Evolutionary conservation across 1,140 invertebrate genomes (phyloP).

Genomic region (Sarcophaga peregrina): DNA sequence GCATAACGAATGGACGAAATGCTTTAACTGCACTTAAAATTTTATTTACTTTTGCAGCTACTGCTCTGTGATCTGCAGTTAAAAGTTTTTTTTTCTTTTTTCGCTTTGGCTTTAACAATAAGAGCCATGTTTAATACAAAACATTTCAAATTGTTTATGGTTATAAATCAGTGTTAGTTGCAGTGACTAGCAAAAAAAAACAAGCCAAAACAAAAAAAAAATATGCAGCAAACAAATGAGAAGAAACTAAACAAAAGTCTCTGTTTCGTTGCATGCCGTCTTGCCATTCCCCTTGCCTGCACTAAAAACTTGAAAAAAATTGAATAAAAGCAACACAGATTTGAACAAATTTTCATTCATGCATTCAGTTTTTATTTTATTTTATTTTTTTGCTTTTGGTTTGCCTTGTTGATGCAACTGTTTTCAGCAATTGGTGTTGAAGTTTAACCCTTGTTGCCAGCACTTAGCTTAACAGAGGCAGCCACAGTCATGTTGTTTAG

Average conservation of each 20-base stretch:
- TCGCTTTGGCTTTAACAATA: neutral
- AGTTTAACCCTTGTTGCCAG: conserved; percentile 31
- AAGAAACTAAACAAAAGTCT: neutral
- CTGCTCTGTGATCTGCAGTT: neutral
- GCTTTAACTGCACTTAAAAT: neutral
- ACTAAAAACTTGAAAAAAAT: neutral
- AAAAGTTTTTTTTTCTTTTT: neutral
- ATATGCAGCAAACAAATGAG: neutral
- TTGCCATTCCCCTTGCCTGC: neutral
- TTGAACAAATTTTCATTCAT: neutral
- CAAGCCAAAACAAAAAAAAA: neutral
- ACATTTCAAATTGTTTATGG: conserved; percentile 29
- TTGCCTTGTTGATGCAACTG: neutral
- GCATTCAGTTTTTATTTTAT: neutral
- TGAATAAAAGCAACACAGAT: neutral
- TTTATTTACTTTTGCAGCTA: conserved; percentile 17
- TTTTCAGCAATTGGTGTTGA: conserved; percentile 15
- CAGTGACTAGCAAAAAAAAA: conserved; percentile 18
- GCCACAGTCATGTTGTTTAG: conserved; percentile 57
- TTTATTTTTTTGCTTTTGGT: neutral
- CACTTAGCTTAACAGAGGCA: neutral
- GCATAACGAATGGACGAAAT: neutral
- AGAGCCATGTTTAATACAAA: conserved; percentile 23
- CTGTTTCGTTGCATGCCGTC: neutral
- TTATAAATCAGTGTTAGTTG: conserved; percentile 30